Conservation (phyloP, 2,113 vertebrate genomes). For the Amazona vittata region DNA sequence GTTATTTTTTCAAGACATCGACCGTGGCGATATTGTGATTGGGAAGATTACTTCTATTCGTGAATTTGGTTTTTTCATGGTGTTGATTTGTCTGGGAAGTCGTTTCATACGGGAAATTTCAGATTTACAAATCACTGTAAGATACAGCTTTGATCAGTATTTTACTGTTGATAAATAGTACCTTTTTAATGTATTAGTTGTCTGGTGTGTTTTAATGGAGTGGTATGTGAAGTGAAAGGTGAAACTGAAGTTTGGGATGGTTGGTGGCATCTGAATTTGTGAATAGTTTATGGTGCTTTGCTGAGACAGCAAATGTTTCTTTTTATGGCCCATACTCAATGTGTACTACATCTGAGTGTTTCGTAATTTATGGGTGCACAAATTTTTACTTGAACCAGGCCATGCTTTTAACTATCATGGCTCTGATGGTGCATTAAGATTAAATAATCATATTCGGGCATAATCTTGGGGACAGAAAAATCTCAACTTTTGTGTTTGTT, state of each 20-base stretch:
- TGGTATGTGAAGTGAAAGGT: background rate
- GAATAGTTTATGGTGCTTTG: background rate
- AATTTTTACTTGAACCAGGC: background rate
- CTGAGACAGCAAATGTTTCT: background rate
- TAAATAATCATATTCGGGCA: background rate
- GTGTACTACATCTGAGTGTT: background rate
- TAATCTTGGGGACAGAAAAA: background rate
- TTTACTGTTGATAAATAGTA: background rate
- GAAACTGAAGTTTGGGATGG: background rate
- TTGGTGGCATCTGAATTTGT: background rate
- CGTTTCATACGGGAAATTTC: conserved; percentile 88
- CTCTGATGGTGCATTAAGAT: background rate
- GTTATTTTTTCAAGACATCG: conserved; percentile 90
- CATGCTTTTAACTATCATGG: accelerated
- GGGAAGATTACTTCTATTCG: conserved; percentile 91
- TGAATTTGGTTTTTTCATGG: conserved; percentile 97
- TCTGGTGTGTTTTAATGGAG: accelerated
- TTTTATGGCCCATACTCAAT: background rate
- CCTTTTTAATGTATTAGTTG: accelerated
- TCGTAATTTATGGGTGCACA: accelerated
- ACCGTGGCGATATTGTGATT: conserved; percentile 90
- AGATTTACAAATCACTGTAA: conserved; percentile 91
- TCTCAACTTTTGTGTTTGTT: background rate
- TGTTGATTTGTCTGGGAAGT: conserved; percentile 87
- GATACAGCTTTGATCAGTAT: background rate